Evolutionary conservation across 2,113 vertebrate species (phyloP), one percentile per base, ranked within the genome.

Genomic region (Turnix velox): DNA sequence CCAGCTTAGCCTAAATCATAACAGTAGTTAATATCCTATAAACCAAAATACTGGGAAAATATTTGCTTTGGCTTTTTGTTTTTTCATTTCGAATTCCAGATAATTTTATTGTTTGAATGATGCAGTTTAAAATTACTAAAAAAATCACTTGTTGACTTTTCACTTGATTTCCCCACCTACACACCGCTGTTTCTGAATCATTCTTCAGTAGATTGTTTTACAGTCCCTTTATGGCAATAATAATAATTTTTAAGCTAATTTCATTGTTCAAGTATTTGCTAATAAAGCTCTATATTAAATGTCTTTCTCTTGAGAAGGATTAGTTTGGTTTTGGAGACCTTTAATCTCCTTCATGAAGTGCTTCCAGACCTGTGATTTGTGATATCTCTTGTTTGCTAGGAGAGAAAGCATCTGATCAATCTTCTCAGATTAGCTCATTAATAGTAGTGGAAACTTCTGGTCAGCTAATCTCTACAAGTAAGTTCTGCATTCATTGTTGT

Each of bases 401-500:
- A 93, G 30, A 33, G n/a, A 95, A 95, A 73, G 90, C 66, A 67
- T 74, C 19, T 91, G 79, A 89, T 94, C 6, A 0, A 48, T 89
- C 33, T 35, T 74, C 35, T 74, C 39, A 69, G 73, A 68, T 83
- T 62, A 85, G 63, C 25, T 93, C 57, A 49, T 84, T 94, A 89
- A 68, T 31, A n/a, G 18, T 80, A 68, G 55, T 92, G 91, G 87
- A 93, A 96, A 91, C 62, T 92, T 81, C 22, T 82, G 82, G 28
- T 82, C 62, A 92, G 49, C 58, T 90, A 68, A 86, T 81, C 80
- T 85, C 30, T 86, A 7, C 68, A 86, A 77, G 90, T 95, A 72
- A 95, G 74, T 42, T 87, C 57, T 58, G 31, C 40, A 31, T 42
- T 76, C 68, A 69, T 24, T 93, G 54, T 28, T 96, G 85, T 92